These are phyloP conservation scores for Microtus ochrogaster DNA, from an alignment of 2,113 vertebrate species.

Conservation along the genomic window DNA sequence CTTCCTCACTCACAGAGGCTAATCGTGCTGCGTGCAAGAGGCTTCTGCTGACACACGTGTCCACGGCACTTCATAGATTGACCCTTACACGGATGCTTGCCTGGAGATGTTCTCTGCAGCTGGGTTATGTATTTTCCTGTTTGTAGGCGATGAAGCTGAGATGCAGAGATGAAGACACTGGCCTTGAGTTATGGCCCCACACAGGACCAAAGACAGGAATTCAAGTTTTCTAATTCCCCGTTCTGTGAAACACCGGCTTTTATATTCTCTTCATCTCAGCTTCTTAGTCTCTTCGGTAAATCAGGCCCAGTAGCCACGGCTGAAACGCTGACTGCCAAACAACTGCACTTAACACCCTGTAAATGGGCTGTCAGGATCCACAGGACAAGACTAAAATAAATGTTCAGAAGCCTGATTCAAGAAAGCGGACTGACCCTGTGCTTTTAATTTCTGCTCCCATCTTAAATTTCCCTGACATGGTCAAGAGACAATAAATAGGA, in stretches of 20 bases:
- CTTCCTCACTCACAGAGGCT: not conserved
- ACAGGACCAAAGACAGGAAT: conserved; percentile 60
- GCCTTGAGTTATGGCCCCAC: conserved; percentile 61
- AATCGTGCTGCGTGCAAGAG: not conserved
- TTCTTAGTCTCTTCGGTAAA: conserved; percentile 68
- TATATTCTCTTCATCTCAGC: conserved; percentile 62
- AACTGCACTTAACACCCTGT: conserved; percentile 53
- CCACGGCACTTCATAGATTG: not conserved
- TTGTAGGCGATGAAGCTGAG: conserved; percentile 4
- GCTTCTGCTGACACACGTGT: not conserved
- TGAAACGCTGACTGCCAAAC: conserved; percentile 6
- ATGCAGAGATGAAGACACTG: conserved; percentile 48
- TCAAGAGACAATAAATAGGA: not conserved
- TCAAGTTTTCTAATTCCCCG: conserved; percentile 62
- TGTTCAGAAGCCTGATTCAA: conserved; percentile 37
- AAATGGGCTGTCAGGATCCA: conserved; percentile 61
- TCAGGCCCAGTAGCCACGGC: conserved; percentile 47
- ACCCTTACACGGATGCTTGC: not conserved
- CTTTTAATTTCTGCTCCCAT: conserved; percentile 42
- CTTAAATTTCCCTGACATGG: not conserved
- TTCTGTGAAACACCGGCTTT: conserved; percentile 62
- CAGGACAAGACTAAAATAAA: conserved; percentile 45
- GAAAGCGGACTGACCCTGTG: not conserved
- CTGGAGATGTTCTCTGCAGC: not conserved
- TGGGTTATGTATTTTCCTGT: not conserved